Percentiles rank a stretch among this genome's conserved stretches.
phyloP scores from a whole-genome alignment of 1,140 invertebrate genomes.

The Yoshiicerus persimilis region DNA sequence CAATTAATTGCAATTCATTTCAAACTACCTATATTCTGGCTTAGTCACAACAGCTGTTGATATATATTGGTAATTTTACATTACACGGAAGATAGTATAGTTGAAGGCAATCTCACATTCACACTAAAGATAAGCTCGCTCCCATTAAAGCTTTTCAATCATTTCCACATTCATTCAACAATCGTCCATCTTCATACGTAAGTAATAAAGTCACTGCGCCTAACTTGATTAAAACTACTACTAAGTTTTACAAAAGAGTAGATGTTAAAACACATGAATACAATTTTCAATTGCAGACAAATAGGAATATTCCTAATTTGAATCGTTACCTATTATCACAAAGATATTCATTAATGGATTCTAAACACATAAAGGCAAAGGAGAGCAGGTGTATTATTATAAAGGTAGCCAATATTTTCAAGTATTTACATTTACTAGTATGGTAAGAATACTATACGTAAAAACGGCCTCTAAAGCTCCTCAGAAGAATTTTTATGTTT shows the following conservation, averaged over 20 bases:
- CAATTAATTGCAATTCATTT: neutral
- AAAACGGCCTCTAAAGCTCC: neutral
- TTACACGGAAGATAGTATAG: neutral
- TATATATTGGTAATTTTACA: neutral
- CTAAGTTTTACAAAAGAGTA: neutral
- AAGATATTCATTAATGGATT: neutral
- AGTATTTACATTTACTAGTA: neutral
- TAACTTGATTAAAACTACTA: neutral
- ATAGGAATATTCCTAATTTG: neutral
- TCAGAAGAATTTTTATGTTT: neutral
- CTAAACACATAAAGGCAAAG: neutral
- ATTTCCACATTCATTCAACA: neutral
- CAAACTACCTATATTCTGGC: neutral
- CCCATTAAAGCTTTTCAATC: neutral
- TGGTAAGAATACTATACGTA: neutral
- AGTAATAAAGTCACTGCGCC: neutral
- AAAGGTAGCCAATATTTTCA: neutral
- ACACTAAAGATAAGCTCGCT: neutral
- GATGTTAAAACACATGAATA: neutral
- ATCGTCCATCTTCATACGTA: neutral
- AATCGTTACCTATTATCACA: neutral
- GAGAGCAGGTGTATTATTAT: neutral
- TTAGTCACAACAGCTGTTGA: constrained; percentile 5
- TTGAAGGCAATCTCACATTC: neutral
- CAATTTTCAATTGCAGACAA: neutral